Conservation (phyloP, 2,113 vertebrate genomes). For the Hydrolagus affinis region DNA sequence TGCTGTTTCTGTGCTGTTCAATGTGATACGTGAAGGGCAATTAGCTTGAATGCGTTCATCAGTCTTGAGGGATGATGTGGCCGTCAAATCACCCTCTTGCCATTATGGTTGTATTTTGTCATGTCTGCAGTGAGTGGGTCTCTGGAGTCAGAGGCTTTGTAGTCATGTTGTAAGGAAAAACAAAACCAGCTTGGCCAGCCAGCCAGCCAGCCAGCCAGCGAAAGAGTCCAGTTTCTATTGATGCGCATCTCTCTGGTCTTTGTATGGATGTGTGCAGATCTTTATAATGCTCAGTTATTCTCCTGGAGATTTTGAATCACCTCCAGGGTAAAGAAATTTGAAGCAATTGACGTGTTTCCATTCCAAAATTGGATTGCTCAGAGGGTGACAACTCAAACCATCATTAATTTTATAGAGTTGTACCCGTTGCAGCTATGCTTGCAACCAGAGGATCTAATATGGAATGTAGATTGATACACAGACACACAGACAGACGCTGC, state of each 20-base stretch:
- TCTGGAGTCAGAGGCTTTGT: neutral
- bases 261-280: neutral
- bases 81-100: neutral
- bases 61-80: neutral
- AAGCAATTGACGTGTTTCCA: no score
- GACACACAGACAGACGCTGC: no score
- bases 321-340: no score
- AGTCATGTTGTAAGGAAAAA: neutral
- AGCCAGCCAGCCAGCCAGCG: neutral
- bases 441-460: no score
- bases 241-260: neutral
- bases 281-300: neutral
- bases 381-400: no score
- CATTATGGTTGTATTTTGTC: conserved; percentile 6
- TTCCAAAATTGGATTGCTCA: no score
- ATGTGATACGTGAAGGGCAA: neutral
- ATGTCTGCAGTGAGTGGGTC: neutral
- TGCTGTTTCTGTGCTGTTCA: neutral
- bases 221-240: neutral
- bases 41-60: neutral
- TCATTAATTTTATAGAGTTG: no score
- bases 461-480: no score
- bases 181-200: neutral
- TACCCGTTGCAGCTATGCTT: no score
- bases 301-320: no score